Conservation (phyloP, 2,888 invertebrate species). For the Trilocha varians region DNA sequence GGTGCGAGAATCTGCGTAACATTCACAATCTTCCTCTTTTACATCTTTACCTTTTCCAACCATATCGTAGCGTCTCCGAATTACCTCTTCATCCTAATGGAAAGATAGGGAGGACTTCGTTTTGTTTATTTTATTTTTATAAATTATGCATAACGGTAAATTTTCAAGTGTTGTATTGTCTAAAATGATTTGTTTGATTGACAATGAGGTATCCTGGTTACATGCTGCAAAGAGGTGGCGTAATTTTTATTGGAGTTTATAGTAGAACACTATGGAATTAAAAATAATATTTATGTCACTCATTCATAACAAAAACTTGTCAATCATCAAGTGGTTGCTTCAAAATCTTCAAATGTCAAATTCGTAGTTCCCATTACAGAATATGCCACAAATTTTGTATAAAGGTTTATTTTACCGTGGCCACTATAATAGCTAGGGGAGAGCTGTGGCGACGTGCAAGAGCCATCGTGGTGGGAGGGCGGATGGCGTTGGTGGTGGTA, state of each 20-base stretch:
- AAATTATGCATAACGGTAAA: conserved; percentile 10
- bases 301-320: conserved; percentile 3
- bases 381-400: conserved; percentile 37
- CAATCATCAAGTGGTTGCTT: conserved; percentile 13
- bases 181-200: conserved; percentile 5
- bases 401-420: conserved; percentile 9
- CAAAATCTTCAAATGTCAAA: conserved; percentile 42
- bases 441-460: conserved; percentile 8
- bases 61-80: conserved; percentile 33
- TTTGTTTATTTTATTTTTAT: conserved; percentile 11
- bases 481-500: conserved; percentile 14
- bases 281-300: background rate
- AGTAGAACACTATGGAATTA: too few relatives aligned
- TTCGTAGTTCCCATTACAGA: conserved; percentile 44
- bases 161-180: conserved; percentile 10
- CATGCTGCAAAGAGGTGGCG: too few relatives aligned
- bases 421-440: conserved; percentile 12
- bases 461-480: conserved; percentile 10
- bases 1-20: conserved; percentile 25
- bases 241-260: too few relatives aligned
- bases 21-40: conserved; percentile 29
- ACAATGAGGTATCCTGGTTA: too few relatives aligned
- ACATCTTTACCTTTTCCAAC: conserved; percentile 28
- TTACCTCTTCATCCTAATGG: conserved; percentile 23
- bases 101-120: conserved; percentile 21